Evolutionary conservation across 2,113 vertebrate genomes (phyloP), one percentile per base, ranked within the genome.

Genomic region (Leptodactylus fuscus): DNA sequence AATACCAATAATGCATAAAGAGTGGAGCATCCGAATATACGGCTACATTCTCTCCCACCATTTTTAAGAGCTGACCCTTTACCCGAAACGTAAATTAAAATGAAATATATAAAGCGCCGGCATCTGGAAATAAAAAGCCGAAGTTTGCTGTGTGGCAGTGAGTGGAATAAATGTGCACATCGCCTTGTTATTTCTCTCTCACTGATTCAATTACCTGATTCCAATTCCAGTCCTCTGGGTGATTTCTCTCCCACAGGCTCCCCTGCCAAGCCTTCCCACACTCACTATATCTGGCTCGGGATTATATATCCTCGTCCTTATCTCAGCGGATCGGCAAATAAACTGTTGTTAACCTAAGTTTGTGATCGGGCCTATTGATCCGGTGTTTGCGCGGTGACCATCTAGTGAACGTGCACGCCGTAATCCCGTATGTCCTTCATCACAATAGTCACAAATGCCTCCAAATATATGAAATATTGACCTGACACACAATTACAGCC

Each of bases 171-270:
- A 44, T 81, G 82, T 71, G 73, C 46, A 15, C 53, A 41, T 5
- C 46, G 32, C 48, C 49, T 51, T 15, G 48, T 75, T 81, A 81
- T 41, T 81, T 76, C 80, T 81, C 78, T 77, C 69, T 53, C 76
- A 69, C 46, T 85, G 55, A 87, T 87, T 85, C 79, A 77, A 85
- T 85, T 85, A 85, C 82, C 82, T 76, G 79, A 81, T 67, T 81
- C 78, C 80, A 71, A 48, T 70, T 79, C 77, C 6, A 85, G 69
- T 77, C 87, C 82, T 87, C 82, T 76, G 78, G 58, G 87, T 77
- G 79, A 87, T 87, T 76, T 87, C 70, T 87, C 69, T 85, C 82
- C 77, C 82, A 85, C 70, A 81, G 58, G 74, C 36, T 67, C 71
- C 41, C 46, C 75, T 79, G 70, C 75, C 81, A 44, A 67, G 82